Conservation (phyloP, 2,113 vertebrate species). For the Picathartes gymnocephalus region DNA sequence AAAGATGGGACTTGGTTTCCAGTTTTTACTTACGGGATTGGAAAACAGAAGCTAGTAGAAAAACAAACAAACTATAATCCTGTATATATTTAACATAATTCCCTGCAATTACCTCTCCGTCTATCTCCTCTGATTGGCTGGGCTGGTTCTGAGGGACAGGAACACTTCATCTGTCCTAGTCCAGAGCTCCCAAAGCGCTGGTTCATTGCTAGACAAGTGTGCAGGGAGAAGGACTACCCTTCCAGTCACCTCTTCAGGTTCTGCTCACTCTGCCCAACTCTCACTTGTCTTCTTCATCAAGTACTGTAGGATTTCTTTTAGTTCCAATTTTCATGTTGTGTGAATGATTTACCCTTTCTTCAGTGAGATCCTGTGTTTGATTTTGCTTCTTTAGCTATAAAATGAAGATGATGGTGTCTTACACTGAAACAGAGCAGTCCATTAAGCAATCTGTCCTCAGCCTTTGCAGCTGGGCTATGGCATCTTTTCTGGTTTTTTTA, state of each 20-base stretch:
- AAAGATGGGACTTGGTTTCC: neutral
- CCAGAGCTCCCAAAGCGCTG: fast-evolving
- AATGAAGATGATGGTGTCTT: neutral
- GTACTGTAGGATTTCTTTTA: neutral
- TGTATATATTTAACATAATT: neutral
- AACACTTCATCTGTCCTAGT: fast-evolving
- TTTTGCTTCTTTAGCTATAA: neutral
- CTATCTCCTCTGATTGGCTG: neutral
- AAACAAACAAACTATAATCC: neutral
- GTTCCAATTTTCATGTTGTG: neutral
- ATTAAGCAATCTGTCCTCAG: neutral
- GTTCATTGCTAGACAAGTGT: fast-evolving
- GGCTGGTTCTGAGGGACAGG: neutral
- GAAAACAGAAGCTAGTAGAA: neutral
- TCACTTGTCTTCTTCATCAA: neutral
- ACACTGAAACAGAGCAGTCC: neutral
- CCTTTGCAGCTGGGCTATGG: neutral
- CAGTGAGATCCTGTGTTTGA: neutral
- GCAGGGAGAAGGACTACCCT: neutral
- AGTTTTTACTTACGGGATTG: neutral
- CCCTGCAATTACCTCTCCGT: neutral
- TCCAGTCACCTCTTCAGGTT: neutral
- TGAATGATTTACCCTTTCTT: neutral
- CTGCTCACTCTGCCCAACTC: neutral
- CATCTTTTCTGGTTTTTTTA: neutral